Evolutionary conservation across 2,888 invertebrate genomes (phyloP), one percentile per base, ranked within the genome.

Genomic region (Anagyrus pseudococci): DNA sequence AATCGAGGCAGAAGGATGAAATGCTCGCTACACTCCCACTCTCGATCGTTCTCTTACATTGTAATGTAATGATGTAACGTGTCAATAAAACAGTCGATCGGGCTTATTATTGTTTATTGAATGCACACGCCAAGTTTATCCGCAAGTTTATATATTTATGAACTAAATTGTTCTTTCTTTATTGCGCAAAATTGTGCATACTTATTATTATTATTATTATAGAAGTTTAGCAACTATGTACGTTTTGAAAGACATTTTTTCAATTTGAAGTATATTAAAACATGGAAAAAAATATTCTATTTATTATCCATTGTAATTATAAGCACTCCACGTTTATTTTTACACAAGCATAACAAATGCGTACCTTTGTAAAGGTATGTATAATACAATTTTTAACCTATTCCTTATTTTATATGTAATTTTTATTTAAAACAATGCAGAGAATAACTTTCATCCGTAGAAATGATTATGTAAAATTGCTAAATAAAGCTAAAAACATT

Each of bases 191-290:
- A 57, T 57, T 53, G 43, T 37, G 55, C 44, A 57, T 60, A 64
- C 47, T 59, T 60, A 59, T n/a, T n/a, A n/a, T n/a, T n/a, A n/a
- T n/a, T n/a, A n/a, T 37, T 10, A 37, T 37, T 52, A 52, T 50
- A 57, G 53, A 58, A 64, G 44, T 61, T 64, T 57, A 48, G 40
- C 26, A 26, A 64, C 48, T 58, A 64, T 61, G 64, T 64, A 64
- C 53, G 60, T 64, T 64, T 60, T 57, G 48, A 64, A 57, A 52
- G 29, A 57, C 60, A 57, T 37, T 61, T 64, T 64, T 64, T 58
- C 60, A 64, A 64, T 58, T 60, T 64, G 60, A 61, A 64, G 54
- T 58, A 61, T 58, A 64, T 64, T 64, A 61, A 60, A 60, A 49
- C 25, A n/a, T 40, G 44, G 25, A 58, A 58, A 50, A 29, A 46